Evolutionary conservation across 2,113 vertebrate genomes (phyloP).

Genomic region (Odocoileus hemionus): DNA sequence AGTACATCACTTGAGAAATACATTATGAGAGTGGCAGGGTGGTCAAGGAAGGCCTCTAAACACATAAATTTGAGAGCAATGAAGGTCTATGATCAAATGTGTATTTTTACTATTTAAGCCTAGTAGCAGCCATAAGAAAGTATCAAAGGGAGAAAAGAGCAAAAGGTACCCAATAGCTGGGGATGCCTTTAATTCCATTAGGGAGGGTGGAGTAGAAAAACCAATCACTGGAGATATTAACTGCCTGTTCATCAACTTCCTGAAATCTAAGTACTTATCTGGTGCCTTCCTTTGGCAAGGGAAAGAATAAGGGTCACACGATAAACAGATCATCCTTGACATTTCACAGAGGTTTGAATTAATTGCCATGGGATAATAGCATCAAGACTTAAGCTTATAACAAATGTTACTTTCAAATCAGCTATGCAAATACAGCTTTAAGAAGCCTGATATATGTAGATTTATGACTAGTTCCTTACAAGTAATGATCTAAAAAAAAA

Average conservation of each 20-base stretch:
- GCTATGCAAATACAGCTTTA: constrained; percentile 66
- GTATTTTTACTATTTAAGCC: neutral
- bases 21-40: too few species aligned
- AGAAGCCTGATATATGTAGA: constrained; percentile 62
- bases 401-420: constrained; percentile 64
- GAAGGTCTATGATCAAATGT: neutral
- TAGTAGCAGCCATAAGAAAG: neutral
- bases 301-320: neutral
- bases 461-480: constrained; percentile 56
- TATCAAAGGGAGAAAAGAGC: neutral
- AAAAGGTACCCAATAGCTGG: neutral
- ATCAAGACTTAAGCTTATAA: constrained; percentile 39
- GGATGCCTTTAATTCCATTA: neutral
- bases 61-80: neutral
- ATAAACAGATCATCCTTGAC: constrained; percentile 1
- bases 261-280: neutral
- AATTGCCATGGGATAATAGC: constrained; percentile 41
- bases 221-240: neutral
- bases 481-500: constrained; percentile 18
- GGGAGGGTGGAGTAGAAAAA: neutral
- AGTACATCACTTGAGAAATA: neutral
- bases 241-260: neutral
- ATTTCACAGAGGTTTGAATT: constrained; percentile 25
- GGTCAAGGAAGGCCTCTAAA: neutral
- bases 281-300: neutral